Base-by-base conservation (phyloP, 2,113 vertebrate genomes). In the Pangasianodon gigas region DNA sequence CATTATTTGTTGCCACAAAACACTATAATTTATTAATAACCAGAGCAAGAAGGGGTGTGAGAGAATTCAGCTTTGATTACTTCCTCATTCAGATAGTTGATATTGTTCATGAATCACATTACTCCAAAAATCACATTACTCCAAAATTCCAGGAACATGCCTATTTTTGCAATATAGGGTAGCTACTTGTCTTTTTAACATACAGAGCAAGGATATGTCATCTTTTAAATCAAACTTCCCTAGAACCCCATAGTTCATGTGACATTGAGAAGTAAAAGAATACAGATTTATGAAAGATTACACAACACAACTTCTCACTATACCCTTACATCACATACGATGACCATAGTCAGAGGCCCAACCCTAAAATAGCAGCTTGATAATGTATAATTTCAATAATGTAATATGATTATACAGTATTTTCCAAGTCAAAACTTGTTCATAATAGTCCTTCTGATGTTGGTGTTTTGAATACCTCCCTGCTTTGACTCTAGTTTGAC, bases 401-500 rank as follows among this genome's bases (percentile, higher is more conserved):
- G 18, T 56, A 54, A 37, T 37, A 37, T 32, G 51, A 82, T 54
- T 54, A 9, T 8, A 54, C 52, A n/a, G 24, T 60, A n/a, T 75
- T 79, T 87, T 26, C 51, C 19, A 60, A 80, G 56, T 8, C 46
- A 81, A 88, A 65, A 14, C 26, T 67, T 19, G 46, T 79, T 48
- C 4, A 3, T 48, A 48, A 48, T 77, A 80, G 46, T n/a, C 26
- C 51, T 54, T 69, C 58, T 69, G 44, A 77, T 62, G 60, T 56
- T 69, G n/a, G 52, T 52, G 46, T 69, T 41, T 74, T 44, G 75
- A 80, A 80, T 67, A 58, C 48, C 52, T 82, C 75, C 51, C 60
- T 81, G 84, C 84, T 52, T 87, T 86, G 60, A 54, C 84, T 81
- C 46, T 24, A 56, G 79, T 52, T 87, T 88, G 90, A 65, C 71